Percentiles rank a stretch among this genome's conserved stretches.
phyloP scores from a whole-genome alignment of 1,140 invertebrate species.

The Drosophila setifemur region DNA sequence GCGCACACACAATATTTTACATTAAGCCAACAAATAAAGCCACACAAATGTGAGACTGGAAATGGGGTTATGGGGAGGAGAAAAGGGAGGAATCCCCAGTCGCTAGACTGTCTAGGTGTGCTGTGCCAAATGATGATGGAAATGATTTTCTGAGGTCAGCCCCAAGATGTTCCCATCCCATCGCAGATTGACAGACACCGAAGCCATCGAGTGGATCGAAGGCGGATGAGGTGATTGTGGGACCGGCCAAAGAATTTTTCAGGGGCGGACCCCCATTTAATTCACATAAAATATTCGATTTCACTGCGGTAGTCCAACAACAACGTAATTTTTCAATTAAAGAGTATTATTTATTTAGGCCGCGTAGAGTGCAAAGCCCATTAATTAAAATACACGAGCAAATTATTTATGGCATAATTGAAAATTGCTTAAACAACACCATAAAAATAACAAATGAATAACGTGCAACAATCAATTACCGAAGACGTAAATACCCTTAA shows the following conservation, averaged over 20 bases:
- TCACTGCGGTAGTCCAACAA: not conserved
- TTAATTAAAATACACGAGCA: conserved; percentile 52
- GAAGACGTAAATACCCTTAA: too few species aligned
- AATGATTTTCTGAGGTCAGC: conserved; percentile 41
- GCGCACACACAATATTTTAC: conserved; percentile 74
- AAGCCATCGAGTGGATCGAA: not conserved
- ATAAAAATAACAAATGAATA: too few species aligned
- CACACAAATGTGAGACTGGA: conserved; percentile 29
- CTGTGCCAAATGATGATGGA: conserved; percentile 30
- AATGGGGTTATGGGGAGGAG: not conserved
- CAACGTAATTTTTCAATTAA: conserved; percentile 28
- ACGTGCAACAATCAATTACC: too few species aligned
- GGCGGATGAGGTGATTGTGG: not conserved
- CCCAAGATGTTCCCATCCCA: conserved; percentile 7
- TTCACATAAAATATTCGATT: conserved; percentile 8
- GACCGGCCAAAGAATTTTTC: not conserved
- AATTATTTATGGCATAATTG: conserved; percentile 62
- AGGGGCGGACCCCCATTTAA: conserved; percentile 16
- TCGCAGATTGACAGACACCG: conserved; percentile 49
- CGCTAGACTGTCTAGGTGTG: conserved; percentile 20
- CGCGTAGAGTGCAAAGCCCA: conserved; percentile 7
- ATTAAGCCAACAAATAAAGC: conserved; percentile 72
- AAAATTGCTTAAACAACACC: conserved; percentile 34
- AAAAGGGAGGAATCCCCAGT: not conserved
- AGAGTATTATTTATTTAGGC: conserved; percentile 43